Evolutionary conservation across 2,888 invertebrate genomes (phyloP), one percentile per base, ranked within the genome.

Genomic region (Synergus umbraculus): DNA sequence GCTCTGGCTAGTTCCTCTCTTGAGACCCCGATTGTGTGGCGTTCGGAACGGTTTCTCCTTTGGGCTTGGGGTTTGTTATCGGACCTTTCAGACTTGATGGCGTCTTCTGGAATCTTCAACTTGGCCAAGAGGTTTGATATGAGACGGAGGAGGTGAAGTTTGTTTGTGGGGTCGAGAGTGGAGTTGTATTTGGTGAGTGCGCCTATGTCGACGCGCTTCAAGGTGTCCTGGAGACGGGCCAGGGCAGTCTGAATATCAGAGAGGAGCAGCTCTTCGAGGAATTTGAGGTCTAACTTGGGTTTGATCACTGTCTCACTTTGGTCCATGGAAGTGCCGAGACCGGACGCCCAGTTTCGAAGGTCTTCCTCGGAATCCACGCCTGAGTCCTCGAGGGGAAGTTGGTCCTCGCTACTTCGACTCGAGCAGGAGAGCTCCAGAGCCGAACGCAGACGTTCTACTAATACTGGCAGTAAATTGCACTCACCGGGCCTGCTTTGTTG

Each of bases 11-110:
- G 92, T 88, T 97, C 97, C 89, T 96, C 97, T 66, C 94, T 94
- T 60, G 96, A 96, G 22, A 97, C 97, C 69, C 96, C 97, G 37
- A 97, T 96, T 0, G 97, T 97, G 91, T 97, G 97, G 0, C 97
- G 93, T 69, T 94, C 94, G 82, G 95, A 94, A 46, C 96, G 94
- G 83, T 94, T 93, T 79, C 95, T 94, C 12, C 94, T 92, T 82
- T 94, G 94, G 3, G 93, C 64, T 83, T 86, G 76, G 85, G 90
- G 3, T 77, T 83, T 60, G 63, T 73, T 80, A 69, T 63, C 77
- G 77, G 22, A 79, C 89, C 80, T 91, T 89, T 58, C 92, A 89
- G 82, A 63, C 88, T 91, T 44, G 92, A 66, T 94, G 93, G 83
- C 79, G 8, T 88, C 85, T 67, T 90, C 90, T 0, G 92, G 90